Conservation (phyloP, 2,797 vertebrate species). For the Microctenopoma stevenorrisi region DNA sequence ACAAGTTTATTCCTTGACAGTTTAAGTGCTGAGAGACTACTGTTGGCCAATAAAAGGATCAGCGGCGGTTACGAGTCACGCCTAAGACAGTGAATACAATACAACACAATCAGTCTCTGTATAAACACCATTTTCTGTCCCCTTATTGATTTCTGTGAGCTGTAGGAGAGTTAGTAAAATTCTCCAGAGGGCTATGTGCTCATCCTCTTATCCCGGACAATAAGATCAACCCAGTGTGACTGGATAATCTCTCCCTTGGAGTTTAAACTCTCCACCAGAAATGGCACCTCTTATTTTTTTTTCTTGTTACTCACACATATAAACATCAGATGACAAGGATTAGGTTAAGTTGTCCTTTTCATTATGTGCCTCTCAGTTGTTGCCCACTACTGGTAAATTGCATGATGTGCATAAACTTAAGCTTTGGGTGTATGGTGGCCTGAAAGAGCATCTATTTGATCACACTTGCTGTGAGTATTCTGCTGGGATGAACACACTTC, state of each 20-base stretch:
- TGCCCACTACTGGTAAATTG: slow-evolving; percentile 38
- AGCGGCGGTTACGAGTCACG: slow-evolving; percentile 30
- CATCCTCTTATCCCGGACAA: slow-evolving; percentile 79
- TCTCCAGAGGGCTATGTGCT: slow-evolving; percentile 66
- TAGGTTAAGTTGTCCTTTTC: slow-evolving; percentile 57
- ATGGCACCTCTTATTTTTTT: slow-evolving; percentile 48
- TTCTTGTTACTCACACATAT: slow-evolving; percentile 49
- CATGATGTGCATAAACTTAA: slow-evolving; percentile 30
- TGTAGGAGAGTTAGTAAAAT: slow-evolving; percentile 61
- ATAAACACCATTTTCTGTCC: slow-evolving; percentile 53
- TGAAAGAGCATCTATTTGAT: slow-evolving; percentile 32
- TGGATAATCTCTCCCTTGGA: slow-evolving; percentile 69
- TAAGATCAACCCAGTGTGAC: slow-evolving; percentile 76
- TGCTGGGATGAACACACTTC: slow-evolving; percentile 17
- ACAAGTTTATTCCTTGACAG: slow-evolving; percentile 5
- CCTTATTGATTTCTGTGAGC: slow-evolving; percentile 72
- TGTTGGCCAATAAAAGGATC: slow-evolving; percentile 26
- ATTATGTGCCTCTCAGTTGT: slow-evolving; percentile 39
- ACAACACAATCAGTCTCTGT: slow-evolving; percentile 46
- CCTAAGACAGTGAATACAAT: slow-evolving; percentile 44
- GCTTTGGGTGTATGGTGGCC: slow-evolving; percentile 24
- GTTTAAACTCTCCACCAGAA: slow-evolving; percentile 65
- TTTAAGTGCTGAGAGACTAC: background rate
- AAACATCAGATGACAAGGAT: slow-evolving; percentile 60
- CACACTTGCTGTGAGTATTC: slow-evolving; percentile 11